These are phyloP conservation scores for Fregata magnificens DNA, from an alignment of 2,113 vertebrate genomes.

Conservation along the genomic window DNA sequence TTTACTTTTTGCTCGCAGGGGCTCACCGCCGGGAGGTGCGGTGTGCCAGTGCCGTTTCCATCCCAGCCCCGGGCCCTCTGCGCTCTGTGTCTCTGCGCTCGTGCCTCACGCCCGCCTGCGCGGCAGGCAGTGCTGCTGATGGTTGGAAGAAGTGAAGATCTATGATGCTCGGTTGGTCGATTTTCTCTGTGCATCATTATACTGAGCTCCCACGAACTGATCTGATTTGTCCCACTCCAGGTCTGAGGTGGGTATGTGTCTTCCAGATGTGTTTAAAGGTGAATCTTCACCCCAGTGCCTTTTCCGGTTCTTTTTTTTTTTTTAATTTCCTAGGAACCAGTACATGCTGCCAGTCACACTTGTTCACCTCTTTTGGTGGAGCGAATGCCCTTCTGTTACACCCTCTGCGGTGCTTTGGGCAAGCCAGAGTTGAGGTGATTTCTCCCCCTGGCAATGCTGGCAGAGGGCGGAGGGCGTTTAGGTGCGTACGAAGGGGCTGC, in stretches of 20 bases:
- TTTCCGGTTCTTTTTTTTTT: neutral
- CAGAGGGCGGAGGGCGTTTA: rapidly evolving
- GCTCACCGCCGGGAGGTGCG: neutral
- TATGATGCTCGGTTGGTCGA: rapidly evolving
- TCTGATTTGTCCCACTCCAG: neutral
- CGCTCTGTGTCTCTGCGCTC: rapidly evolving
- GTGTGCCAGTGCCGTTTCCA: neutral
- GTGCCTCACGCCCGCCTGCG: rapidly evolving
- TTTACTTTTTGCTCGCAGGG: neutral
- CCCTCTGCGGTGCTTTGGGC: neutral
- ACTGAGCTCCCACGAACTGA: neutral
- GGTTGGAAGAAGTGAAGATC: neutral
- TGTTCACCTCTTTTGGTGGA: neutral
- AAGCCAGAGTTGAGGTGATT: neutral
- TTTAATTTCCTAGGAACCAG: neutral
- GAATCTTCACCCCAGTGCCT: neutral
- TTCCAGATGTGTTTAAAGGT: neutral
- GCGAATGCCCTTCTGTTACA: neutral
- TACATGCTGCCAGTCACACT: neutral
- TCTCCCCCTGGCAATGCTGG: neutral
- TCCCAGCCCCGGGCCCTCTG: neutral
- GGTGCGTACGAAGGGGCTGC: neutral
- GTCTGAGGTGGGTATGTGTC: neutral
- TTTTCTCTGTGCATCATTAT: neutral
- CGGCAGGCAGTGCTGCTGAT: neutral